Base-by-base conservation (phyloP, 1,140 invertebrate genomes). In the Trichoplusia ni region DNA sequence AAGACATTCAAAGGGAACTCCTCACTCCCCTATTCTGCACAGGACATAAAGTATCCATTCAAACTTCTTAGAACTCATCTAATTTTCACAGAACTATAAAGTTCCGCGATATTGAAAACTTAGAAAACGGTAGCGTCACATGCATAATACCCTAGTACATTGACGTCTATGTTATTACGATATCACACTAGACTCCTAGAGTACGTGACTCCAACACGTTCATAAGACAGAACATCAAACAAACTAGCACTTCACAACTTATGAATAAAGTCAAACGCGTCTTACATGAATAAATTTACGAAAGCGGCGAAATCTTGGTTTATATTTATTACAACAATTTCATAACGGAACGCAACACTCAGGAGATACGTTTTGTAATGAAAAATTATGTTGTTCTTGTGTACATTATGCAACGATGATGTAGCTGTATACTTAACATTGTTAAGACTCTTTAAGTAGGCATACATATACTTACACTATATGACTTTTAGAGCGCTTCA, bases 211-310 rank as follows among this genome's bases (percentile, higher is more conserved):
- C 21, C 47, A 35, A 33, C 29, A 51, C 29, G 47, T 51, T 16
- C 25, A 49, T 29, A 51, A 19, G 33, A 51, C 14, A 13, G 16
- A 4, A 51, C 47, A 51, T 51, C 47, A 51, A 51, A 51, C 47
- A 51, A 51, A 51, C 47, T 51, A 51, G 47, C 29, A 51, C 47
- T 51, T 51, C 47, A 35, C 47, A 21, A 51, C 16, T 51, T 51
- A 51, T 51, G 47, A 51, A 51, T 51, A 51, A 51, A 51, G 18
- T 18, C 11, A 35, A 51, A 21, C 31, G 47, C 29, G 47, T 51
- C 29, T 51, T 35, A 51, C 47, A 51, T 51, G 47, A 51, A 51
- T 51, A 51, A 51, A 51, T 51, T 51, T 51, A 35, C 47, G 33
- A 51, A 51, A 51, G 47, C 47, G 47, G 18, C 47, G 21, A 51